Evolutionary conservation across 1,140 invertebrate species (phyloP), one percentile per base, ranked within the genome.

Genomic region (Platorchestia sp.): DNA sequence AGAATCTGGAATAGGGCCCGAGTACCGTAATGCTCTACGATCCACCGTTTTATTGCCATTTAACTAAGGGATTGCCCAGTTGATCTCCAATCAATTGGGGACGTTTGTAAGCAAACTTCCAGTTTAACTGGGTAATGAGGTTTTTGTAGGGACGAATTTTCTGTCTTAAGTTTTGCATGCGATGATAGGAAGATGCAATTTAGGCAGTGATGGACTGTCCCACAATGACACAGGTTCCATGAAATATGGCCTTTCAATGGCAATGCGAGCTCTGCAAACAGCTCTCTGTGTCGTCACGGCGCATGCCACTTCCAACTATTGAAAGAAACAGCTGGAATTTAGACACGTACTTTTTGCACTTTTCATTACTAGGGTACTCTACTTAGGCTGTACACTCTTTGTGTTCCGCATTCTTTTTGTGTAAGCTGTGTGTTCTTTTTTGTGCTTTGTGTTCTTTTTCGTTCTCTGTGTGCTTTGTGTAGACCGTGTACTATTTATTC

Each of bases 91-190:
- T 89, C 87, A 42, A 89, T 42, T 42, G 41, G 43, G n/a, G 5
- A 42, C 87, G 59, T 36, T 89, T 89, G 87, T 89, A 89, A 89
- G 87, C 87, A 89, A 89, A 89, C 87, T 44, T 89, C 3, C 36
- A 89, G 27, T 89, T 89, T 42, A 89, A 44, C 59, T 19, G 14
- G 59, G 59, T 75, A 75, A 75, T 19, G 59, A 75, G 59, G 59
- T 75, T 75, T 75, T 75, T 75, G 59, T 27, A 75, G 59, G 59
- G 59, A 75, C 27, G 59, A 75, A 75, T 75, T 75, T 10, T 75
- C 59, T 75, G 59, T 75, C 59, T 75, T 75, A 75, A 75, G 59
- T 75, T 75, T 75, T 75, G 59, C 59, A 75, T 75, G 59, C 59
- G 27, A 75, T 75, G 59, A 75, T 75, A 75, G 59, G 43, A 89